Base-by-base conservation (phyloP, 2,888 invertebrate species). In the Rhagophthalmus giganteus region DNA sequence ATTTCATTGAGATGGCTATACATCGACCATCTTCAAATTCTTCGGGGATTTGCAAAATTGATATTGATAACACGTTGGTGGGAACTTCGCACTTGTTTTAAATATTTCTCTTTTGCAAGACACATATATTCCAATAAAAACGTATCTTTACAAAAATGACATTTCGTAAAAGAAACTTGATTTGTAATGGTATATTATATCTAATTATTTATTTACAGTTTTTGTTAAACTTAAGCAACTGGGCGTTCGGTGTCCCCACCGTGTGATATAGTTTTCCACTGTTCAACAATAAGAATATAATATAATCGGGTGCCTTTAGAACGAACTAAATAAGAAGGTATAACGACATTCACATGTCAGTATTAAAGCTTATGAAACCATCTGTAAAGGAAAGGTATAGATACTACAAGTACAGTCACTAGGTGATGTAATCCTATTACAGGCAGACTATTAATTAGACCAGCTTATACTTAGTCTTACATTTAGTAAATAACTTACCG, bases 401-500 rank as follows among this genome's bases (percentile, higher is more conserved):
- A 71, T 85, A 86, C 53, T 83, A 61, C 0, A 87, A 77, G 66
- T 87, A 87, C 9, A 83, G 63, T 69, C 82, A 81, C 69, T 86
- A 87, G 0, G 85, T 86, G 2, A 78, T 69, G 61, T 85, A 86
- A 72, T 88, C 83, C 79, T 81, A 68, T 45, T 40, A 51, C 44
- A 37, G 45, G 39, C 42, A 44, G 37, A 50, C 50, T 50, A 50
- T 50, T 50, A 50, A 50, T 50, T 50, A 50, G 38, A 32, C 32
- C 32, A 44, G 50, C 42, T 50, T 50, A 41, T 32, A 33, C 44
- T 38, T 44, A 42, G 42, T 38, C 37, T 14, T 44, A 42, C 42
- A 33, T 44, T 50, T 50, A 50, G 50, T 44, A 50, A 50, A 44
- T 35, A 35, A 33, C 41, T 46, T n/a, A n/a, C n/a, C n/a, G n/a